Base-by-base conservation (phyloP, 2,113 vertebrate genomes). In the Propithecus coquereli region DNA sequence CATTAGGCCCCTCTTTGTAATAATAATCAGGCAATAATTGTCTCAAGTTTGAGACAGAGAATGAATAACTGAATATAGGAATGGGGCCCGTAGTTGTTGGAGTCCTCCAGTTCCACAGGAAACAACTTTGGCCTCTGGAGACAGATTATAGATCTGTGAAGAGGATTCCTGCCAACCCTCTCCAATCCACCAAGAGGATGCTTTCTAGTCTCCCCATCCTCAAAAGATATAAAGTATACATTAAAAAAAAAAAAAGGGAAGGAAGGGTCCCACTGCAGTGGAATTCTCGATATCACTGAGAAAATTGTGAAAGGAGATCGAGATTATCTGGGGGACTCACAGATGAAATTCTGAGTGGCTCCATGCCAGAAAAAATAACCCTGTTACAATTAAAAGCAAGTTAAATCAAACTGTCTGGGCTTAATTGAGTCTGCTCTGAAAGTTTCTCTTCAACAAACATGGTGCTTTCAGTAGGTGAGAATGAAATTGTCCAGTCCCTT, bases 391-490 rank as follows among this genome's bases (percentile, higher is more conserved):
- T 97, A 97, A 97, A 98, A 97, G 80, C 90, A 97, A 97, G 95
- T 97, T 96, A 98, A 98, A 96, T 96, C 96, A 98, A 98, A 98
- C 97, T 98, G 85, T 68, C 94, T 95, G 45, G 92, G 96, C 95
- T 98, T 99, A 98, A 98, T 98, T 98, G 97, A 98, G 89, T 45
- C 84, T 47, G 81, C 89, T 98, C 94, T 93, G 83, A 96, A 94
- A 97, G 90, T 85, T 97, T 97, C 97, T 98, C 95, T 97, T 96
- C 95, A 97, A 96, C 97, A 97, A 96, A 98, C 94, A 95, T 94
- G 95, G 95, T 98, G 87, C 92, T 98, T 98, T 97, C 98, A 98
- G 97, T 97, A 98, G 97, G 98, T 98, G 98, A 98, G 98, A 98
- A 92, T 98, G 98, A 99, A 98, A 96, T 94, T 98, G 95, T 97